phyloP scores from a whole-genome alignment of 2,888 invertebrate genomes.

The Drosophila lutescens region DNA sequence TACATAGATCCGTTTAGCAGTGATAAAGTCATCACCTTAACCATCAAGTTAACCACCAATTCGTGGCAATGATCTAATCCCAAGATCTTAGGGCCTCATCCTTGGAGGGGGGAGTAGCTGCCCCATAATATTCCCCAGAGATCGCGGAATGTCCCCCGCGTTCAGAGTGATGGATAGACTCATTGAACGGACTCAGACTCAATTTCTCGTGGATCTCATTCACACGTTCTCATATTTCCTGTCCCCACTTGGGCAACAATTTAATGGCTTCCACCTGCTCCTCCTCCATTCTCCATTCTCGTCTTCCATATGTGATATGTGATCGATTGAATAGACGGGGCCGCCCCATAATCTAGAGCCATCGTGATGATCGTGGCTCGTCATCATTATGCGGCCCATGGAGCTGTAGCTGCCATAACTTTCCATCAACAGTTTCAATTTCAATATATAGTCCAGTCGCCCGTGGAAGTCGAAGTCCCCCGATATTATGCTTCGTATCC shows the following conservation, averaged over 20 bases:
- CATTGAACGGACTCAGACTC: background rate
- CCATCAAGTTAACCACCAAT: background rate
- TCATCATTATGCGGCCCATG: conserved; percentile 50
- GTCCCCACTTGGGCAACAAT: conserved; percentile 11
- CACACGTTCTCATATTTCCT: conserved; percentile 46
- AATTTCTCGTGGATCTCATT: conserved; percentile 21
- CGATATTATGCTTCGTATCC: conserved; percentile 1
- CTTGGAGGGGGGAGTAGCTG: background rate
- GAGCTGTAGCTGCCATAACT: conserved; percentile 56
- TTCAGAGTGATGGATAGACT: conserved; percentile 7
- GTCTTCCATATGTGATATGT: conserved; percentile 40
- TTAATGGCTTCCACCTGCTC: conserved; percentile 14
- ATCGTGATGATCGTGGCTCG: conserved; percentile 46
- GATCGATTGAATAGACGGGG: conserved; percentile 70
- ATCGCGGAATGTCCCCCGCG: background rate
- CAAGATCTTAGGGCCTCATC: background rate
- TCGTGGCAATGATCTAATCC: conserved; percentile 8
- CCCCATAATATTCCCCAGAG: background rate
- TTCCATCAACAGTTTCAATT: conserved; percentile 74
- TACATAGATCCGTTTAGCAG: background rate
- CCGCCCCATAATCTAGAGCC: conserved; percentile 72
- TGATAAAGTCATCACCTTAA: conserved; percentile 18
- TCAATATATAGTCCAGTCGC: conserved; percentile 50
- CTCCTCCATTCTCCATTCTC: background rate
- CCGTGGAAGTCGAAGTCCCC: conserved; percentile 8